Conservation (phyloP, 2,888 invertebrate genomes). For the Microplitis deprimator region DNA sequence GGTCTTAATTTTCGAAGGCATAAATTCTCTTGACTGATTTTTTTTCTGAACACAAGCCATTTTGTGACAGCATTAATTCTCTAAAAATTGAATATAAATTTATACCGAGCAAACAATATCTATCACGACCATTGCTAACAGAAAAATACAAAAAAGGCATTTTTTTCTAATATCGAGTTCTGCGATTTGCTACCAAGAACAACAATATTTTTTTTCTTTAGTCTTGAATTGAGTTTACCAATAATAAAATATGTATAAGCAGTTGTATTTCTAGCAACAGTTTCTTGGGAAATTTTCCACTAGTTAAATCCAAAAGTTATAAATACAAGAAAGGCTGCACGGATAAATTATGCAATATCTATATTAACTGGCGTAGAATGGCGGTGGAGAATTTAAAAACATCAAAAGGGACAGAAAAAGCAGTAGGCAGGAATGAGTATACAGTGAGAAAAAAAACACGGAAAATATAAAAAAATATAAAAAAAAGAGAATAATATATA, state of each 20-base stretch:
- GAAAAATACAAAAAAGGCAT: no score
- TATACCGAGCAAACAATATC: no score
- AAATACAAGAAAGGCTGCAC: slow-evolving; percentile 42
- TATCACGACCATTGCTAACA: no score
- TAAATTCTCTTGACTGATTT: no score
- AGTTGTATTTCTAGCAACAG: slow-evolving; percentile 17
- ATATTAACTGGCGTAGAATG: neutral
- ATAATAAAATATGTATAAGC: neutral
- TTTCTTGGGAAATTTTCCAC: slow-evolving; percentile 33
- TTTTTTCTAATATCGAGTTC: no score
- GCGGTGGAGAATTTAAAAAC: slow-evolving; percentile 21
- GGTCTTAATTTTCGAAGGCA: no score
- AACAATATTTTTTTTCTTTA: no score
- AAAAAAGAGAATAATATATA: slow-evolving; percentile 30
- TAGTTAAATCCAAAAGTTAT: slow-evolving; percentile 37
- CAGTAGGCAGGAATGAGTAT: slow-evolving; percentile 41
- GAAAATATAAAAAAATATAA: slow-evolving; percentile 32
- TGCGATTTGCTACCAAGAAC: no score
- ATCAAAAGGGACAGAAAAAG: slow-evolving; percentile 42
- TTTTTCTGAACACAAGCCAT: no score
- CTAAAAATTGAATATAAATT: no score
- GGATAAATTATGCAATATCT: slow-evolving; percentile 51
- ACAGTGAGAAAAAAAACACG: slow-evolving; percentile 20
- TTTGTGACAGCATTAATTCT: no score
- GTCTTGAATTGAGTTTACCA: neutral